These are phyloP conservation scores for Habrosyne pyritoides DNA, from an alignment of 2,888 invertebrate genomes.

Conservation along the genomic window DNA sequence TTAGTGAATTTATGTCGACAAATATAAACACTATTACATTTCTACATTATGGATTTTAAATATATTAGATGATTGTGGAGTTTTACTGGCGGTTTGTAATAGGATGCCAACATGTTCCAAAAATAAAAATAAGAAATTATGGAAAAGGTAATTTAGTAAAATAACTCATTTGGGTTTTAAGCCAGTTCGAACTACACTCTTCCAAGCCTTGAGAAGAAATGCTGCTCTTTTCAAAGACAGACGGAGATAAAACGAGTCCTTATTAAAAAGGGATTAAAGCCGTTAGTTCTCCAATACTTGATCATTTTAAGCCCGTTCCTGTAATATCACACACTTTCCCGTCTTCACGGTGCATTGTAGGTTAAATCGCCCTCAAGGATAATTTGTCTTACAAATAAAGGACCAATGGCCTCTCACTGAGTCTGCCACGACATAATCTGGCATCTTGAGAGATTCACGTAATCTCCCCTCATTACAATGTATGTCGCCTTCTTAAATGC, in stretches of 20 bases:
- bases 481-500: conserved; percentile 16
- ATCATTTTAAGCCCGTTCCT: not conserved
- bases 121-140: no score
- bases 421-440: conserved; percentile 36
- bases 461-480: conserved; percentile 19
- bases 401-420: conserved; percentile 13
- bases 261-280: not conserved
- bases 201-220: no score
- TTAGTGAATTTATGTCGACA: no score
- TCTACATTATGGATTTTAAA: no score
- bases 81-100: no score
- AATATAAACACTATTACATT: no score
- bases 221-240: not conserved
- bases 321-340: not conserved
- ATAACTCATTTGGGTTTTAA: no score
- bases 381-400: conserved; percentile 36
- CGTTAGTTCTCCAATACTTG: not conserved
- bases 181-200: no score
- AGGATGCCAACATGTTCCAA: no score
- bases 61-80: no score
- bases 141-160: no score
- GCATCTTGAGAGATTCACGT: conserved; percentile 39
- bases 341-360: conserved; percentile 16
- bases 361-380: conserved; percentile 39
- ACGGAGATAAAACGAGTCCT: not conserved